Evolutionary conservation across 2,888 invertebrate species (phyloP), one percentile per base, ranked within the genome.

Genomic region (Stenchaetothrips biformis): DNA sequence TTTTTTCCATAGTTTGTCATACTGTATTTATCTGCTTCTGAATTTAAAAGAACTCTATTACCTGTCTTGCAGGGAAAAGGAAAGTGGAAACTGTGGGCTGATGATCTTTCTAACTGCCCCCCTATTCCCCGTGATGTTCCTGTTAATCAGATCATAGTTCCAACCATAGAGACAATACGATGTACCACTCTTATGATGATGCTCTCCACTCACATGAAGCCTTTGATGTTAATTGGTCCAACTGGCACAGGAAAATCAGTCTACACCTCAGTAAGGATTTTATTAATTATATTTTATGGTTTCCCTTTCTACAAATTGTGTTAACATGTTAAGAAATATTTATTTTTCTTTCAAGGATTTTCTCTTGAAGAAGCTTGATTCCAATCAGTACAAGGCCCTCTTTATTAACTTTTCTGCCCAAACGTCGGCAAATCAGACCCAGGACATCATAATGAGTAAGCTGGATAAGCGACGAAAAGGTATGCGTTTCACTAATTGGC

Each of bases 231-330:
- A 86, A 94, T 96, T 0, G 98, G 98, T 0, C 96, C 97, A 0
- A 97, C 98, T 0, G 96, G 98, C 59, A 98, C 98, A 0, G 98
- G 98, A 81, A 98, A 98, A 87, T 96, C 97, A 7, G 94, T 94
- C 78, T 96, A 97, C 84, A 92, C 94, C 25, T 93, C 93, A 85
- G 92, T 92, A 86, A 87, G 88, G 86, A 82, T 67, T 53, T 80
- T 77, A 77, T 53, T 49, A 74, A 37, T 8, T 81, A 59, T 59
- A 25, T 11, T 49, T 67, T 48, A 49, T 53, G 3, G 80, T 47
- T 77, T 16, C 79, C 37, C 37, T 37, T 37, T 37, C 37, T 37
- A 4, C 37, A 37, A 37, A 37, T 1, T 37, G 37, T 37, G 47
- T 80, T 7, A 25, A 7, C 67, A 67, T 80, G 18, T 62, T 62